Conservation (phyloP, 2,113 vertebrate genomes). For the Budorcas taxicolor region DNA sequence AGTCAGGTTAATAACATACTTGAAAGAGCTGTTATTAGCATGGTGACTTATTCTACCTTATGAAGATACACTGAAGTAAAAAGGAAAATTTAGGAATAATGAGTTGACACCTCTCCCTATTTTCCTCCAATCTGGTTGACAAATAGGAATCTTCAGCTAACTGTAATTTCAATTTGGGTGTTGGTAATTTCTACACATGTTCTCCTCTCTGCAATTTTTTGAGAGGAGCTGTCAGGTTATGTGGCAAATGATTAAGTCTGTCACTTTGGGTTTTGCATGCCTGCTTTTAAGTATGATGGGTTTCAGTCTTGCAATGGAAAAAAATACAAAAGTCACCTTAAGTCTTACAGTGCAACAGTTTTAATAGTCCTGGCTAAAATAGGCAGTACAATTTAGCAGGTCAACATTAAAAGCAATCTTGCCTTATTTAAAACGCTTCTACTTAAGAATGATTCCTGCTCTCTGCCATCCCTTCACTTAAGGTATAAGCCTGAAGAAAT, state of each 20-base stretch:
- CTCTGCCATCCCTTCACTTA: neutral
- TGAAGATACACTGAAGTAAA: neutral
- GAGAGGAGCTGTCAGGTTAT: neutral
- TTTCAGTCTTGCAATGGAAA: slow-evolving; percentile 10
- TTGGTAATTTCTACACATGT: slow-evolving; percentile 18
- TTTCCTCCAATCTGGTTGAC: neutral
- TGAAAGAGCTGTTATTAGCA: neutral
- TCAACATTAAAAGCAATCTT: neutral
- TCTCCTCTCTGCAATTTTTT: neutral
- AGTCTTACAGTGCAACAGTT: slow-evolving; percentile 31
- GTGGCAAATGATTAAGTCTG: slow-evolving; percentile 63
- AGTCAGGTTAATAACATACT: neutral
- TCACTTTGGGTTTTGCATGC: neutral
- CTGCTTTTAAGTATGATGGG: slow-evolving; percentile 24
- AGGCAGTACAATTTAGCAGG: neutral
- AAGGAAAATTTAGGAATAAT: neutral
- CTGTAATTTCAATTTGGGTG: neutral
- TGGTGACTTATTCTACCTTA: neutral
- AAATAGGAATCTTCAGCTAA: neutral
- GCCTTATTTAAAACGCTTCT: neutral
- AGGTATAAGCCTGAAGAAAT: neutral
- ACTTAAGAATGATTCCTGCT: neutral
- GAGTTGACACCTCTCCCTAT: neutral
- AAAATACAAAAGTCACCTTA: slow-evolving; percentile 51
- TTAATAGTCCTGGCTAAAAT: slow-evolving; percentile 65